These are phyloP conservation scores for Stenotaenia linearis DNA, from an alignment of 2,888 invertebrate species.

Conservation along the genomic window DNA sequence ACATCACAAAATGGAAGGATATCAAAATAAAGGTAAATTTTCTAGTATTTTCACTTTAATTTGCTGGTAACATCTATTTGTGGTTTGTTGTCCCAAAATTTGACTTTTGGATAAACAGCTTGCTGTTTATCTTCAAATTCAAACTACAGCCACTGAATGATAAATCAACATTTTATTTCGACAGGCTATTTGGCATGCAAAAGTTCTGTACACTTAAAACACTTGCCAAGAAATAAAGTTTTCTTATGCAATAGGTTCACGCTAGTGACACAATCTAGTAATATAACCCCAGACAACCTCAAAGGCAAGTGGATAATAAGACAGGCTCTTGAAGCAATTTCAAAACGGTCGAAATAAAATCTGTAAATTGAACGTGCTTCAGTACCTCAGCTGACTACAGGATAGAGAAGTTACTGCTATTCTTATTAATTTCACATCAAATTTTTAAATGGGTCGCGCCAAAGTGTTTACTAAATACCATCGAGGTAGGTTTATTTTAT, in stretches of 20 bases:
- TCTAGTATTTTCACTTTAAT: neutral
- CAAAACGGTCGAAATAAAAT: neutral
- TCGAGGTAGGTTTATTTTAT: neutral
- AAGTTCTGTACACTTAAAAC: neutral
- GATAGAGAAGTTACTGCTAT: neutral
- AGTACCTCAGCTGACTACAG: neutral
- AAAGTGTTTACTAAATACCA: neutral
- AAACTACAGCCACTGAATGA: neutral
- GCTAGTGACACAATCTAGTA: neutral
- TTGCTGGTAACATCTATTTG: too few relatives aligned
- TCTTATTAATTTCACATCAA: neutral
- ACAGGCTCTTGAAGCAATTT: neutral
- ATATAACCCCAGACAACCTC: neutral
- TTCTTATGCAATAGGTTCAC: neutral
- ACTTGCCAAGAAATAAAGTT: neutral
- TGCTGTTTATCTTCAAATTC: neutral
- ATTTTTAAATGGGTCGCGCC: neutral
- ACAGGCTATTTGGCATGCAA: neutral
- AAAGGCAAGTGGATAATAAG: constrained; percentile 7
- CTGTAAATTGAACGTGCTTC: neutral
- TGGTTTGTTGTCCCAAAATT: neutral
- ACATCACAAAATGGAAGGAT: neutral
- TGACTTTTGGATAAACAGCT: too few relatives aligned
- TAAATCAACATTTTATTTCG: neutral
- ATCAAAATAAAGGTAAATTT: neutral